phyloP scores from a whole-genome alignment of 2,113 vertebrate genomes.

The Fregata magnificens region DNA sequence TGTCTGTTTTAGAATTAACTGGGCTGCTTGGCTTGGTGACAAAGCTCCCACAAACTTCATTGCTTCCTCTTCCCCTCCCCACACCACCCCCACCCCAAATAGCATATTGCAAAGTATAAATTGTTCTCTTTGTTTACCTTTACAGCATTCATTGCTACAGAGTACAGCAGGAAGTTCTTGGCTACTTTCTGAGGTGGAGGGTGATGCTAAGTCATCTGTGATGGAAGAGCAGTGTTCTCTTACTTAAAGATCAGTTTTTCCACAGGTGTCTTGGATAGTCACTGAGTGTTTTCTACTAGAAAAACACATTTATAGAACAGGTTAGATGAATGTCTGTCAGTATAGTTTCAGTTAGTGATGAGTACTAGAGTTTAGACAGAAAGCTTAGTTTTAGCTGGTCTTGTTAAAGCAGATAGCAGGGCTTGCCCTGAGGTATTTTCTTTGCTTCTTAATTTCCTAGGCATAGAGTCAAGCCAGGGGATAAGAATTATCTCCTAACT shows the following conservation, averaged over 20 bases:
- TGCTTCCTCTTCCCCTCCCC: not conserved
- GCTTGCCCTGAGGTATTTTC: not conserved
- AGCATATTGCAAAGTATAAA: not conserved
- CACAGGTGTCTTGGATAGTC: not conserved
- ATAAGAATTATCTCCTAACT: not conserved
- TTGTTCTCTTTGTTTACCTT: not conserved
- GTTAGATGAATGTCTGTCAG: not conserved
- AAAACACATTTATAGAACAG: not conserved
- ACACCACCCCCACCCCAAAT: not conserved
- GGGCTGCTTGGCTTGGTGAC: not conserved
- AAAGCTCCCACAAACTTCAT: not conserved
- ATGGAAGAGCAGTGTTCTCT: not conserved
- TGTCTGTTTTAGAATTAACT: not conserved
- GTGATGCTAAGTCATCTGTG: not conserved
- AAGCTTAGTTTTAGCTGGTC: not conserved
- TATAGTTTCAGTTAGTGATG: not conserved
- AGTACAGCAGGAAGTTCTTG: not conserved
- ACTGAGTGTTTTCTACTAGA: not conserved
- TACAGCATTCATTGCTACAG: not conserved
- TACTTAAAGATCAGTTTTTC: not conserved
- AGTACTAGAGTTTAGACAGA: not conserved
- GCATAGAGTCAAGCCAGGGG: not conserved
- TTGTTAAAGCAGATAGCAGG: not conserved
- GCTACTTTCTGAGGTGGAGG: not conserved
- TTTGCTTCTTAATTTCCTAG: not conserved